Evolutionary conservation across 2,888 invertebrate species (phyloP), one percentile per base, ranked within the genome.

Genomic region (Eutolmus rufibarbis): DNA sequence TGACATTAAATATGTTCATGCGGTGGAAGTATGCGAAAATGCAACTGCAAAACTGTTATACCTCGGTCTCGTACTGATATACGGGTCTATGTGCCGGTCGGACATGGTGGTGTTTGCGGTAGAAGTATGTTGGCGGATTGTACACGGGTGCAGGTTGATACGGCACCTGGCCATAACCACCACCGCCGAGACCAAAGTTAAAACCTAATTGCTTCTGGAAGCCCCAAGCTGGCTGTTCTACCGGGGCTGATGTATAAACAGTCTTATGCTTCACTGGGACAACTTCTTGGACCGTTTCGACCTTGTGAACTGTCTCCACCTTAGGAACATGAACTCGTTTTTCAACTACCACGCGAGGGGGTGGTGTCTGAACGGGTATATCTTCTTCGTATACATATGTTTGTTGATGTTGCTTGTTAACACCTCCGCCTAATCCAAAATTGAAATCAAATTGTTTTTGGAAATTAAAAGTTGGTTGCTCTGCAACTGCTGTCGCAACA

Each of bases 191-290:
- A 81, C 81, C 57, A 31, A 82, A 14, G 14, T 82, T 82, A 28
- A 82, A 82, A 66, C 9, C 82, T 23, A 82, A 82, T 19, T 16
- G 16, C 37, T 82, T 82, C 57, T 82, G 82, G 82, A 82, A 82
- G 57, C 57, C 57, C 57, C 56, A 82, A 66, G 37, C 37, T 23
- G 82, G 40, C 23, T 43, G 57, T 28, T 82, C 37, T 19, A 85
- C 34, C 16, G 46, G 34, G 14, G 46, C 40, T 74, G 46, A 43
- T n/a, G 74, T 5, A 14, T 34, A 14, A 8, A 74, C 46, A 9
- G 74, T 19, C 19, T 43, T 43, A 5, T 28, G 40, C 28, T 43
- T 46, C n/a, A 85, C 85, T 16, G 74, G 74, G 8, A 74, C 43
- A 23, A 74, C 74, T 85, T 43, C 74, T 46, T 74, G 16, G 12